A percentile compares a stretch with the other conserved stretches of the same genome.
Evolutionary conservation across 2,888 invertebrate genomes (phyloP).

Genomic region (Colletes collaris): DNA sequence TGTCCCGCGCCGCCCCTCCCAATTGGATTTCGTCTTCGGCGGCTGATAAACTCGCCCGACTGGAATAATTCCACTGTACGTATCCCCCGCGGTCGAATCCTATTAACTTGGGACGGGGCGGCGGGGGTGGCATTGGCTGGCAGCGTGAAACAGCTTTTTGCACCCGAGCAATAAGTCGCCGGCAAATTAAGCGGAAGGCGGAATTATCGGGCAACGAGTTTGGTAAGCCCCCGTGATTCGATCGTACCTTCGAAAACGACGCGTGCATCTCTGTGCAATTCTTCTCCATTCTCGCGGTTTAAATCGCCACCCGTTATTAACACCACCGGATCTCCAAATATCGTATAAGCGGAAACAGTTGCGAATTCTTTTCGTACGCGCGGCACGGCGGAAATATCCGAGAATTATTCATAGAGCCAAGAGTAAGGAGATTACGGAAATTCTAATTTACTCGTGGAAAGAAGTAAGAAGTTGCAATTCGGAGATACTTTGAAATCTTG

Average conservation of each 20-base stretch:
- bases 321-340: too few species aligned
- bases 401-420: too few species aligned
- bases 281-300: neutral
- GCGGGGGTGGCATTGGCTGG: neutral
- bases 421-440: too few species aligned
- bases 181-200: conserved; percentile 60
- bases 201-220: conserved; percentile 59
- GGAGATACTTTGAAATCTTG: too few species aligned
- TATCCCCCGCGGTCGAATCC: conserved; percentile 60
- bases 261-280: neutral
- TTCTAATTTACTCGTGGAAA: too few species aligned
- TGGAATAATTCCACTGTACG: conserved; percentile 58
- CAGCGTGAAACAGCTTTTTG: conserved; percentile 57
- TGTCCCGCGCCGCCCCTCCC: neutral
- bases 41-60: conserved; percentile 51
- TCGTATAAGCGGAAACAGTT: too few species aligned
- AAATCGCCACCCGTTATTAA: too few species aligned
- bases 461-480: too few species aligned
- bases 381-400: too few species aligned
- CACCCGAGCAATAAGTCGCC: conserved; percentile 55
- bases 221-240: conserved; percentile 56
- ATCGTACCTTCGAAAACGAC: conserved; percentile 25
- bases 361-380: too few species aligned
- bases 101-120: conserved; percentile 31
- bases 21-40: conserved; percentile 52